Base-by-base conservation (phyloP, 1,140 invertebrate genomes). In the Laupala kohalensis region DNA sequence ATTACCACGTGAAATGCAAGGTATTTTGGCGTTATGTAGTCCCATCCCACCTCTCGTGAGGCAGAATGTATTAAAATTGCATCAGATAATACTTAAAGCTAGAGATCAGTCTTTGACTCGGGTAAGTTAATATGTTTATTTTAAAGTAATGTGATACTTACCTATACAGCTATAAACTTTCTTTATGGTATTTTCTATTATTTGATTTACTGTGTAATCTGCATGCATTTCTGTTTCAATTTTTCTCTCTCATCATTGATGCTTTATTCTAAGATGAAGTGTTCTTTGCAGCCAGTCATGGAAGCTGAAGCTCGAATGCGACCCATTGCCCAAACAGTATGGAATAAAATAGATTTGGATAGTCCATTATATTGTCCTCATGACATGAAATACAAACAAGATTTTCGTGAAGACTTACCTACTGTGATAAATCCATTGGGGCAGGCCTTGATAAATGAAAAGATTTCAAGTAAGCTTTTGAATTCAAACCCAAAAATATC, bases 1-100 rank as follows among this genome's bases (percentile, higher is more conserved):
- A n/a, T 79, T 99, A 65, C 97, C 97, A 0, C 85, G 93, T 65
- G 96, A 99, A 82, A 89, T 93, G 83, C 93, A 97, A 79, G 96
- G 96, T 5, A 91, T 99, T 71, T 78, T 95, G 25, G 94, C 95
- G 0, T 96, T 94, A 76, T 99, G 96, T 79, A 94, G 92, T 79
- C 95, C 96, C 0, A 90, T 97, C 73, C 96, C 96, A 19, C 90
- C 93, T 0, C 82, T 97, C 27, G 90, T 97, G 0, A 82, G 89
- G 69, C 87, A 91, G 74, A 88, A 94, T 79, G 79, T 94, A 15
- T 81, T 89, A 68, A 84, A 87, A 63, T 77, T 97, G 23, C 93
- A 96, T 79, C 84, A 87, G 71, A 89, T 95, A 67, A 84, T 96
- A 68, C 77, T 90, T 28, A 86, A 86, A 76, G 92, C 93, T 0